Percentiles rank a stretch among this genome's conserved stretches.
Conservation (phyloP, 2,797 vertebrate genomes). For the Myotis daubentonii region DNA sequence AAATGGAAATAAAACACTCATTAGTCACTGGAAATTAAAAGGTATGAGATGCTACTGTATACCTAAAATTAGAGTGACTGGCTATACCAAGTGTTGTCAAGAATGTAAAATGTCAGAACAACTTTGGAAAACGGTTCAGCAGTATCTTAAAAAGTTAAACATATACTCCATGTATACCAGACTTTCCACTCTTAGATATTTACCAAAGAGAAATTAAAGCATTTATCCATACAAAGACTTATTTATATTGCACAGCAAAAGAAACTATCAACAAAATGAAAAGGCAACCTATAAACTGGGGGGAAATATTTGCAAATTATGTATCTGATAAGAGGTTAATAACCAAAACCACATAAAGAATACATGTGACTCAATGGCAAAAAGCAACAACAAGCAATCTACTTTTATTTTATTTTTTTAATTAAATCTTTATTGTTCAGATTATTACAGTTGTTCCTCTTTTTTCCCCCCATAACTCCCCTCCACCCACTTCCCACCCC, state of each 20-base stretch:
- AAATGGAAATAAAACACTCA: not conserved
- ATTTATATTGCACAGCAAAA: not conserved
- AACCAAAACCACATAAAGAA: not conserved
- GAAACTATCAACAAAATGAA: not conserved
- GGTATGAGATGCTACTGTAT: not conserved
- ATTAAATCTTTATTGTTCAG: too few relatives aligned
- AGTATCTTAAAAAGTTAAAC: not conserved
- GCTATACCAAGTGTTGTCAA: not conserved
- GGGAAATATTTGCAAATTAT: not conserved
- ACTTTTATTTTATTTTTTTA: too few relatives aligned
- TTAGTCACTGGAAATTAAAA: slow-evolving; percentile 8
- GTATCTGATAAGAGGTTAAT: not conserved
- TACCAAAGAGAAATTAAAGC: not conserved
- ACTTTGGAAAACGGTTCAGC: not conserved
- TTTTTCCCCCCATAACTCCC: too few relatives aligned
- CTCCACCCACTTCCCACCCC: too few relatives aligned
- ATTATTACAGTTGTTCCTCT: too few relatives aligned
- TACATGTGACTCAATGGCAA: not conserved
- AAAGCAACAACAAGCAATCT: not conserved
- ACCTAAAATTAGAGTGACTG: not conserved
- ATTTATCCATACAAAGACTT: not conserved
- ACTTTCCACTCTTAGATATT: not conserved
- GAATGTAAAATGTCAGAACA: slow-evolving; percentile 10
- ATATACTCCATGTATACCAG: not conserved
- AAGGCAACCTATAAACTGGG: not conserved